Conservation (phyloP, 2,113 vertebrate genomes). For the Nerophis ophidion region DNA sequence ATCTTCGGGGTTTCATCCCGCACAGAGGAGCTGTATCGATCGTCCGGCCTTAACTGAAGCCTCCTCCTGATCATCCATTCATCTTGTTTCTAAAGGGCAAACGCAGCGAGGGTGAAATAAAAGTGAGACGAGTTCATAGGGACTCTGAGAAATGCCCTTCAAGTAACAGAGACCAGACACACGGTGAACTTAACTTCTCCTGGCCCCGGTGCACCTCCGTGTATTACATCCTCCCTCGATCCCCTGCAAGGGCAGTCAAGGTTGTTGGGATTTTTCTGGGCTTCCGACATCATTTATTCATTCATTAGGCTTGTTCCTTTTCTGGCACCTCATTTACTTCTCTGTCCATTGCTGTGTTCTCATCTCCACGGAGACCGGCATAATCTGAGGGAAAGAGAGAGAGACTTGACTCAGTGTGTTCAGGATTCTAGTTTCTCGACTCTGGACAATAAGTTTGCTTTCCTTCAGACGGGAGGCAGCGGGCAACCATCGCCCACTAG, state of each 20-base stretch:
- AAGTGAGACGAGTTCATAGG: conserved; percentile 56
- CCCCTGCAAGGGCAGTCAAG: conserved; percentile 47
- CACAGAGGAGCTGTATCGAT: conserved; percentile 57
- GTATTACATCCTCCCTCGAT: conserved; percentile 1
- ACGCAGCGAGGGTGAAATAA: conserved; percentile 35
- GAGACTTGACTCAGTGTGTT: conserved; percentile 23
- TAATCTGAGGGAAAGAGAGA: conserved; percentile 34
- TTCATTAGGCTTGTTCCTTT: conserved; percentile 43
- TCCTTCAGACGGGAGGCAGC: conserved; percentile 16
- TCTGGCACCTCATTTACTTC: conserved; percentile 15
- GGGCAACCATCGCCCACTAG: conserved; percentile 22
- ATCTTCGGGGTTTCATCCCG: conserved; percentile 56
- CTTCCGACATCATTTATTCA: conserved; percentile 50
- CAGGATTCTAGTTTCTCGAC: conserved; percentile 29
- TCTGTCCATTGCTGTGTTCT: conserved; percentile 43
- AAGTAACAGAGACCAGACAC: conserved; percentile 31
- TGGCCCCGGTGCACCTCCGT: conserved; percentile 1
- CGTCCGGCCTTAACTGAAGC: conserved; percentile 58
- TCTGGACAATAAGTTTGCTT: conserved; percentile 18
- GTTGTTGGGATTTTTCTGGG: conserved; percentile 49
- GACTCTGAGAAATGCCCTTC: conserved; percentile 58
- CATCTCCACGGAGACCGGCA: conserved; percentile 50
- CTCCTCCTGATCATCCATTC: conserved; percentile 63
- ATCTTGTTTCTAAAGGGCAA: conserved; percentile 66
- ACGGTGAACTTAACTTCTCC: conserved; percentile 27